These are phyloP conservation scores for Acanthosoma haemorrhoidale DNA, from an alignment of 2,888 invertebrate genomes.

Conservation along the genomic window DNA sequence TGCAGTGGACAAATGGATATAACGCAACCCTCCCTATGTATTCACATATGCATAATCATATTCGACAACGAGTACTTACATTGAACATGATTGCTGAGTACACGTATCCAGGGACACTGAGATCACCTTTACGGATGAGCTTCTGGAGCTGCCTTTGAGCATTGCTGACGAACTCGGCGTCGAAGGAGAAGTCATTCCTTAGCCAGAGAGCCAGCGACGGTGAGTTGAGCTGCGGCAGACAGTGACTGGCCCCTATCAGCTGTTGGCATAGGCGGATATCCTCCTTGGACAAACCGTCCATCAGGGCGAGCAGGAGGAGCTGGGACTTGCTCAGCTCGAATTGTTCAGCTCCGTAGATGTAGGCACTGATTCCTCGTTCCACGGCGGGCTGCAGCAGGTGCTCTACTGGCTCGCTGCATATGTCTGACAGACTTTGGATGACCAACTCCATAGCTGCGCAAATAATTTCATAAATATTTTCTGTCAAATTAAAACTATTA, in stretches of 20 bases:
- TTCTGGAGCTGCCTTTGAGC: neutral
- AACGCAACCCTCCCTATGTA: too few species aligned
- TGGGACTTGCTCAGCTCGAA: neutral
- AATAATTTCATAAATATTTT: too few species aligned
- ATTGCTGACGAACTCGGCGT: neutral
- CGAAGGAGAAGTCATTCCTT: neutral
- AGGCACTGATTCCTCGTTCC: neutral
- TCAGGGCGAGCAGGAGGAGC: neutral
- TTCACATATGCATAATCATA: too few species aligned
- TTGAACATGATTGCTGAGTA: neutral
- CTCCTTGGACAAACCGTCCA: neutral
- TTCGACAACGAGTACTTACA: too few species aligned
- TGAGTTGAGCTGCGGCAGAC: neutral
- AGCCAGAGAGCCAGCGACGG: neutral
- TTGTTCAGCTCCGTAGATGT: neutral
- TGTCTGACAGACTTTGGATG: too few species aligned
- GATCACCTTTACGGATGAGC: neutral
- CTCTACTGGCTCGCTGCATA: too few species aligned
- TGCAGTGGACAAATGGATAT: too few species aligned
- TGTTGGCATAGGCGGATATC: neutral
- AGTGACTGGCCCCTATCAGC: neutral
- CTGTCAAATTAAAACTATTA: too few species aligned
- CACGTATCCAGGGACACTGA: neutral
- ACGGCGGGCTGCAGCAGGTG: too few species aligned
- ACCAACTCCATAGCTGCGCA: too few species aligned